Evolutionary conservation across 2,888 invertebrate genomes (phyloP), one percentile per base, ranked within the genome.

Genomic region (Bombylius major): DNA sequence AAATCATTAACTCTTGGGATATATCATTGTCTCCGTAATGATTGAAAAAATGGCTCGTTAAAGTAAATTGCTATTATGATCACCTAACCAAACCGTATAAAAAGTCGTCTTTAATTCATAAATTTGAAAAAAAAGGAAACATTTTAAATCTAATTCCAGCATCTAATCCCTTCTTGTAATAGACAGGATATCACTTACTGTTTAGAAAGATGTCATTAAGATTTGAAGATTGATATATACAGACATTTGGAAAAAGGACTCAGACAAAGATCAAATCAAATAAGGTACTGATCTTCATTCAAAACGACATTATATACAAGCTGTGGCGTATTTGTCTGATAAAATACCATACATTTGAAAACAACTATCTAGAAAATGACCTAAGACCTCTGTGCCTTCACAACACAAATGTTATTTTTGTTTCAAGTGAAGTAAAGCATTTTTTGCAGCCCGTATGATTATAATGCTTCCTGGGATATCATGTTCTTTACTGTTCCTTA

Each of bases 171-270:
- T 50, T 50, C 39, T 8, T 39, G 14, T 13, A 12, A 8, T 13
- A 36, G 34, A 36, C 49, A 53, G 56, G 49, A 56, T 56, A 56
- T 56, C 53, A 49, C 47, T 56, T 56, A 56, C 53, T 50, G n/a
- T 44, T 50, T 53, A 56, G 53, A 53, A 49, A 56, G 23, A 46
- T 50, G 50, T 56, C 53, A 56, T 56, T 56, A 56, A 53, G 56
- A 56, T 55, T 55, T 33, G 51, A 31, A 9, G n/a, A 51, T 55
- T 50, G 55, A 55, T 55, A 51, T 14, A 45, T 7, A 45, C 5
- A 45, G 5, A 45, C 4, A n/a, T 8, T 11, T 14, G 5, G 45
- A 45, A 14, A 45, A 45, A 14, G 45, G n/a, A 14, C 6, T 6
- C 45, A 45, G 7, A 14, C 3, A 14, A 5, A 14, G 7, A 45